Evolutionary conservation across 2,797 vertebrate genomes (phyloP).

Genomic region (Cyclura pinguis): DNA sequence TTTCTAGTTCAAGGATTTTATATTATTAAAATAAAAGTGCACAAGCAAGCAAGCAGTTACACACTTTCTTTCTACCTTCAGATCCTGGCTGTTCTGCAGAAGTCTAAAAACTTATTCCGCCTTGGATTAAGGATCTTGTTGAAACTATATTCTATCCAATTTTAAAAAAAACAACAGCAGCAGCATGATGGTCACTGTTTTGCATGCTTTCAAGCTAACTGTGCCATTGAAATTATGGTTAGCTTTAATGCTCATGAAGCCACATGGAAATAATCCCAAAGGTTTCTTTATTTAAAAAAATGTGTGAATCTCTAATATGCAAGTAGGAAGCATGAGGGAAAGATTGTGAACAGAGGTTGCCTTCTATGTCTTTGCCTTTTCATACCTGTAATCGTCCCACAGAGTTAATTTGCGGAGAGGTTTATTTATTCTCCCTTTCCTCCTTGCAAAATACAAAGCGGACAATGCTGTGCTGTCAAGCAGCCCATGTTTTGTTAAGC

Average conservation of each 20-base stretch:
- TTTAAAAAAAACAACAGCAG: not conserved
- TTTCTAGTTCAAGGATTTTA: not conserved
- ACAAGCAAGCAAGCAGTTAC: not conserved
- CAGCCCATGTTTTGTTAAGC: slow-evolving; percentile 48
- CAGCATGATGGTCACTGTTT: not conserved
- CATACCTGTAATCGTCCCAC: slow-evolving; percentile 4
- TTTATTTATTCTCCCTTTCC: slow-evolving; percentile 25
- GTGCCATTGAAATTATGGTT: not conserved
- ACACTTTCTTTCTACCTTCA: not conserved
- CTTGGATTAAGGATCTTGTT: not conserved
- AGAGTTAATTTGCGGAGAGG: not conserved
- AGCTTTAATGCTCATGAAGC: not conserved
- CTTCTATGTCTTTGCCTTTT: slow-evolving; percentile 13
- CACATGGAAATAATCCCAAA: slow-evolving; percentile 4
- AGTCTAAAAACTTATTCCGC: not conserved
- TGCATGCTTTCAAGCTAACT: not conserved
- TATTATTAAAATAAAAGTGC: slow-evolving; percentile 11
- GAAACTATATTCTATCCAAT: not conserved
- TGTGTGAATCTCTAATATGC: slow-evolving; percentile 13
- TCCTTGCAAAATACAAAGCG: not conserved
- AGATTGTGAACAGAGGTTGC: not conserved
- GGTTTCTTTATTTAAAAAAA: not conserved
- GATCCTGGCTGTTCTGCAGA: not conserved
- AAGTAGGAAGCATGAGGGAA: not conserved
- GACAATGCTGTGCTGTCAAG: not conserved